Evolutionary conservation across 1,140 invertebrate genomes (phyloP).

Genomic region (Conus betulinus): DNA sequence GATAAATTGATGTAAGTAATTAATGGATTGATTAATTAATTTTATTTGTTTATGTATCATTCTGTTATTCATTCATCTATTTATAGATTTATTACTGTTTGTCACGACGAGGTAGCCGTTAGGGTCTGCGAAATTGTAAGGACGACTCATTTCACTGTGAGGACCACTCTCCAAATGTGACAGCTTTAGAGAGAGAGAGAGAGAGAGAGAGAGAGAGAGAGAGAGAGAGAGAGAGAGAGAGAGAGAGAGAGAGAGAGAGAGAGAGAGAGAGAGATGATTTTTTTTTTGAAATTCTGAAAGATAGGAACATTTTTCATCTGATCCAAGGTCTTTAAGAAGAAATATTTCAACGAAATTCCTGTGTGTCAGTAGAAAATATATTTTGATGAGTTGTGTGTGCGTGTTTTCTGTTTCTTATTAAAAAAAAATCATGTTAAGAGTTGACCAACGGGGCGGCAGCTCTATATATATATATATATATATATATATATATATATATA

Average conservation of each 20-base stretch:
- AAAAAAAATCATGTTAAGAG: too few species aligned
- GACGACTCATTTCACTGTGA: not conserved
- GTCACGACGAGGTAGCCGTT: not conserved
- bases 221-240: slow-evolving; percentile 25
- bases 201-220: slow-evolving; percentile 26
- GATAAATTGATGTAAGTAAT: not conserved
- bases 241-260: not conserved
- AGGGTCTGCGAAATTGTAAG: not conserved
- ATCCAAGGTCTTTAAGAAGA: too few species aligned
- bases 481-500: not conserved
- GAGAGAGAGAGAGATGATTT: not conserved
- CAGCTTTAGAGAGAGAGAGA: not conserved
- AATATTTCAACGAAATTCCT: too few species aligned
- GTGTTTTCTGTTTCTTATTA: not conserved
- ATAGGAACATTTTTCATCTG: too few species aligned
- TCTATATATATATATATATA: not conserved
- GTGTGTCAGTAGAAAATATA: too few species aligned
- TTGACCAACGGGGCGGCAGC: not conserved
- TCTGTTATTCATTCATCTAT: not conserved
- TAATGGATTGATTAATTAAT: too few species aligned
- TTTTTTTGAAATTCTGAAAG: too few species aligned
- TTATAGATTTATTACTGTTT: not conserved
- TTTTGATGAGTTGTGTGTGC: too few species aligned
- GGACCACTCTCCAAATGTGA: not conserved
- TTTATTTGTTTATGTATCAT: not conserved